These are phyloP conservation scores for Papilio protenor DNA, from an alignment of 2,888 invertebrate genomes.

Conservation along the genomic window DNA sequence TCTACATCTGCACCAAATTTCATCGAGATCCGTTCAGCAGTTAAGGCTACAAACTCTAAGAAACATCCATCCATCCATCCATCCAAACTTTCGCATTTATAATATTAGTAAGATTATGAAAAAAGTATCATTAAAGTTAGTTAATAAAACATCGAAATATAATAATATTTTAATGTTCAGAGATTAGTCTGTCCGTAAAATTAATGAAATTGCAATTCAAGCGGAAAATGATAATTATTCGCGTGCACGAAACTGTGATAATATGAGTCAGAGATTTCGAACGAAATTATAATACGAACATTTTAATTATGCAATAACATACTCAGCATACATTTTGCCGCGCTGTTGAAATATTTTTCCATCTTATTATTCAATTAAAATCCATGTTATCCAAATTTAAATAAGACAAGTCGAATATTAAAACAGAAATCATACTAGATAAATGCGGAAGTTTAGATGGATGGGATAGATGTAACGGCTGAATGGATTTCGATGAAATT, in stretches of 20 bases:
- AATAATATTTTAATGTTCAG: neutral
- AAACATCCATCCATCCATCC: too few species aligned
- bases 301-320: constrained; percentile 24
- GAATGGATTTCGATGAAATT: too few species aligned
- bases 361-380: neutral
- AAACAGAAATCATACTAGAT: too few species aligned
- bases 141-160: neutral
- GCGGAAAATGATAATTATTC: constrained; percentile 23
- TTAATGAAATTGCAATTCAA: constrained; percentile 11
- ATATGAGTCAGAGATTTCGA: constrained; percentile 18
- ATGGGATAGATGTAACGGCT: too few species aligned
- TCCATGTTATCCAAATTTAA: neutral
- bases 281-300: constrained; percentile 15
- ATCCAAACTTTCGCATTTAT: too few species aligned
- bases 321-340: constrained; percentile 14
- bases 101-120: too few species aligned
- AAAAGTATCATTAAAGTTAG: neutral
- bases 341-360: constrained; percentile 7
- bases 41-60: too few species aligned
- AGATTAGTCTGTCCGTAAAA: constrained; percentile 10
- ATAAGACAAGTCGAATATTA: too few species aligned
- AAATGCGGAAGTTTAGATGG: too few species aligned
- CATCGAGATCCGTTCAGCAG: too few species aligned
- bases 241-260: constrained; percentile 23
- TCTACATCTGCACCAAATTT: too few species aligned